These are phyloP conservation scores for Heliothis virescens DNA, from an alignment of 1,140 invertebrate species.

Conservation along the genomic window DNA sequence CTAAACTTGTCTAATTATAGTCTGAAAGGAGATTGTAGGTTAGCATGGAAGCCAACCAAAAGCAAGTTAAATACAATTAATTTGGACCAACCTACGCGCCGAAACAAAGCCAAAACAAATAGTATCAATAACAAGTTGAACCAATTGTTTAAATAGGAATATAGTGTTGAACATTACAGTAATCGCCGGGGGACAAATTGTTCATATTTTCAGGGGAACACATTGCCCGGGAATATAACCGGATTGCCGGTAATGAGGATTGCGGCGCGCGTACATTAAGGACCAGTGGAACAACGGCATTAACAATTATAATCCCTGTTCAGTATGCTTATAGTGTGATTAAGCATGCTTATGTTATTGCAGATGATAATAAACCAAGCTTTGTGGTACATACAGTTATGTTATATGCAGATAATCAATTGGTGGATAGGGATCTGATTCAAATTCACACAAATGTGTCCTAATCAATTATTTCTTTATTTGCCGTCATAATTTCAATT, in stretches of 20 bases:
- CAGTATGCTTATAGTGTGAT: slow-evolving; percentile 30
- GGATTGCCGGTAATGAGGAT: slow-evolving; percentile 40
- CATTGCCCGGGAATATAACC: slow-evolving; percentile 31
- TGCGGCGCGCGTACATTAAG: slow-evolving; percentile 39
- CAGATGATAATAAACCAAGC: slow-evolving; percentile 2
- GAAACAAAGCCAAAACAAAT: background rate
- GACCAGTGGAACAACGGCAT: slow-evolving; percentile 19
- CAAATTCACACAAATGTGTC: no score
- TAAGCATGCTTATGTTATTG: slow-evolving; percentile 34
- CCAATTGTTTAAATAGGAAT: slow-evolving; percentile 5
- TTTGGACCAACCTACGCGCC: no score
- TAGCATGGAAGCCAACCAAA: no score
- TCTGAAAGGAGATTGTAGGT: background rate
- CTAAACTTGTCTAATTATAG: no score
- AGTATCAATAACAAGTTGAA: slow-evolving; percentile 4
- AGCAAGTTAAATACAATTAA: no score
- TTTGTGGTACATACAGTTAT: background rate
- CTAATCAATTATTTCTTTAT: no score
- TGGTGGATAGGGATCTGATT: no score
- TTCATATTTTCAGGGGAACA: slow-evolving; percentile 33
- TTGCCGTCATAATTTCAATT: no score
- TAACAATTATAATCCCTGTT: slow-evolving; percentile 36
- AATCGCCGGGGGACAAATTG: slow-evolving; percentile 31
- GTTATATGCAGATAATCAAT: no score
- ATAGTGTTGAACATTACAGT: slow-evolving; percentile 31